Evolutionary conservation across 2,888 invertebrate genomes (phyloP).

Genomic region (Xestia xanthographa): DNA sequence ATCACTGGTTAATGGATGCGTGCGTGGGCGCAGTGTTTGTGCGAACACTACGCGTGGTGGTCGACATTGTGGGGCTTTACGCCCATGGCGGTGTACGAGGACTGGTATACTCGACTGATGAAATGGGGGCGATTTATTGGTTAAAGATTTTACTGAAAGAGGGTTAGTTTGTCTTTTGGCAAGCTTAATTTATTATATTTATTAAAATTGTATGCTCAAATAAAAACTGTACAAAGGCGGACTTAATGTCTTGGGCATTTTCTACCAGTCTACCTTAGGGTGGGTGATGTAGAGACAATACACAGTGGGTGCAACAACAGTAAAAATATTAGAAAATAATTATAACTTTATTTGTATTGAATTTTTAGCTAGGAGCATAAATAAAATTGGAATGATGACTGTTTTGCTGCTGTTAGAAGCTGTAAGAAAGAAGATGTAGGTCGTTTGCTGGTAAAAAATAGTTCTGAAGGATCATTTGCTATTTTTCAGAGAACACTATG

Average conservation of each 20-base stretch:
- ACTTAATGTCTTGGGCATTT: too few relatives aligned
- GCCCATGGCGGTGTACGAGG: conserved; percentile 68
- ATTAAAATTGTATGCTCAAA: too few relatives aligned
- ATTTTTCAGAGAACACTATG: too few relatives aligned
- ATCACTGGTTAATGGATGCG: conserved; percentile 84
- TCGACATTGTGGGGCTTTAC: conserved; percentile 67
- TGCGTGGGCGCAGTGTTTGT: conserved; percentile 79
- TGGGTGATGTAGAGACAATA: too few relatives aligned
- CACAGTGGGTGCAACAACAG: too few relatives aligned
- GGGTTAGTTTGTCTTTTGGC: neutral
- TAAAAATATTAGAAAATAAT: too few relatives aligned
- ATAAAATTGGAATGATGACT: neutral
- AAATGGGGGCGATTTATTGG: neutral
- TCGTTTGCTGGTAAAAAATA: too few relatives aligned
- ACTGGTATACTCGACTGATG: conserved; percentile 56
- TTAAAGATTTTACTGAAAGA: too few relatives aligned
- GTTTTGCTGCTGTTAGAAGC: neutral
- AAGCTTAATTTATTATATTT: neutral
- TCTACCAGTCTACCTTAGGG: too few relatives aligned
- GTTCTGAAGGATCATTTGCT: neutral
- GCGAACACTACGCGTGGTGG: conserved; percentile 65
- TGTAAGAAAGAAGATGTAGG: neutral
- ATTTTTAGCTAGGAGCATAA: neutral
- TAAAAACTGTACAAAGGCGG: too few relatives aligned
- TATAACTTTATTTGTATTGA: too few relatives aligned